Base-by-base conservation (phyloP, 1,140 invertebrate genomes). In the Macrocentrus cingulum region DNA sequence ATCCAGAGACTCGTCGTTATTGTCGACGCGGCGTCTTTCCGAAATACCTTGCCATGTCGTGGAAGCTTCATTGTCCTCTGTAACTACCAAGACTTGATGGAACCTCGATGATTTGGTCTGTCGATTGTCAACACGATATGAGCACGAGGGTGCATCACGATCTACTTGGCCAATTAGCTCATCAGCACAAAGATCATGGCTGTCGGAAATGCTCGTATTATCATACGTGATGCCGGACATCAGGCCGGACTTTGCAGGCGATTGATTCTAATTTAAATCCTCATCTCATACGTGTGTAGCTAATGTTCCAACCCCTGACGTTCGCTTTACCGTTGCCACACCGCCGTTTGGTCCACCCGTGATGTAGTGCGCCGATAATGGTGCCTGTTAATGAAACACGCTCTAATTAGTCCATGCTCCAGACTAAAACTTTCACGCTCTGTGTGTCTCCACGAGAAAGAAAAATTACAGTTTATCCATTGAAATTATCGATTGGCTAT, bases 251-350 rank as follows among this genome's bases (percentile, higher is more conserved):
- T 56, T 56, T 42, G 56, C 62, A 66, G 64, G 58, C 32, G 55
- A 53, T 64, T 65, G 67, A 63, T 71, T 77, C 76, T 80, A 78
- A 67, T 77, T 76, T 62, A 66, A 70, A 63, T 69, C 71, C 75
- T 71, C 69, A 68, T 74, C 77, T 81, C 81, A 84, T 78, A 85
- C 84, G 61, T 84, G 83, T 66, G 84, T 85, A 51, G 83, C 84
- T 60, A 85, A 68, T 20, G 84, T 84, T 39, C 83, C 83, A 29
- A 75, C 71, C 16, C 74, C 77, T 42, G 75, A 75, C 5, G 78
- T 78, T 50, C 78, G 75, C 46, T 80, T 80, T 3, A 79, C 78
- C 42, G 77, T 79, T 18, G 77, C 77, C 63, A 82, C 75, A 68
- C 83, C 70, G 68, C 79, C 74, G 72, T 82, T 72, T 56, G 77